These are phyloP conservation scores for Adelphocoris suturalis DNA, from an alignment of 2,888 invertebrate genomes.

Conservation along the genomic window DNA sequence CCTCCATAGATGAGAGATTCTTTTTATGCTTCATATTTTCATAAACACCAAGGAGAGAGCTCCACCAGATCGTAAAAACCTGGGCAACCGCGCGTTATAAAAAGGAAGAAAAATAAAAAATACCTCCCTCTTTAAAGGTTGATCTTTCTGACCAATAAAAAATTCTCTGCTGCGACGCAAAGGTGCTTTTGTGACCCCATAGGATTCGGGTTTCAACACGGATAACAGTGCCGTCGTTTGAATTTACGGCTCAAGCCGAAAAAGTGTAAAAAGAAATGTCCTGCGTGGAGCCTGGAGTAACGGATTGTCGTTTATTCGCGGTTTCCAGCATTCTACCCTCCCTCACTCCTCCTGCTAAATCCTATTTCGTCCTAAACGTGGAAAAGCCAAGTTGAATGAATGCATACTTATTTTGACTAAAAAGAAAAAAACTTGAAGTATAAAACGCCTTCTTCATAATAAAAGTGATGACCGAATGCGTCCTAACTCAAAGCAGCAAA, in stretches of 20 bases:
- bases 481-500: too few species aligned
- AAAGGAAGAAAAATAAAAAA: neutral
- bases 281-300: slow-evolving; percentile 22
- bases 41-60: slow-evolving; percentile 14
- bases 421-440: neutral
- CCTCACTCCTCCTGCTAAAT: neutral
- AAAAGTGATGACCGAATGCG: too few species aligned
- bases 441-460: neutral
- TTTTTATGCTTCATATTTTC: slow-evolving; percentile 51
- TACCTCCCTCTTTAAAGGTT: slow-evolving; percentile 39
- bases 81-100: slow-evolving; percentile 39
- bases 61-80: slow-evolving; percentile 39
- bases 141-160: slow-evolving; percentile 42
- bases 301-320: slow-evolving; percentile 36
- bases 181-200: slow-evolving; percentile 50
- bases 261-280: slow-evolving; percentile 40
- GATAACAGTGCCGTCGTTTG: slow-evolving; percentile 47
- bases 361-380: neutral
- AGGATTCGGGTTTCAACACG: slow-evolving; percentile 46
- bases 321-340: slow-evolving; percentile 6
- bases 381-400: neutral
- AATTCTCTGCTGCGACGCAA: slow-evolving; percentile 16
- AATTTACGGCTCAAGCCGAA: slow-evolving; percentile 52
- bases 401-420: neutral
- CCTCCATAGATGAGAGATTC: neutral